These are phyloP conservation scores for Glyphotaelius pellucidus DNA, from an alignment of 2,888 invertebrate genomes.

Conservation along the genomic window DNA sequence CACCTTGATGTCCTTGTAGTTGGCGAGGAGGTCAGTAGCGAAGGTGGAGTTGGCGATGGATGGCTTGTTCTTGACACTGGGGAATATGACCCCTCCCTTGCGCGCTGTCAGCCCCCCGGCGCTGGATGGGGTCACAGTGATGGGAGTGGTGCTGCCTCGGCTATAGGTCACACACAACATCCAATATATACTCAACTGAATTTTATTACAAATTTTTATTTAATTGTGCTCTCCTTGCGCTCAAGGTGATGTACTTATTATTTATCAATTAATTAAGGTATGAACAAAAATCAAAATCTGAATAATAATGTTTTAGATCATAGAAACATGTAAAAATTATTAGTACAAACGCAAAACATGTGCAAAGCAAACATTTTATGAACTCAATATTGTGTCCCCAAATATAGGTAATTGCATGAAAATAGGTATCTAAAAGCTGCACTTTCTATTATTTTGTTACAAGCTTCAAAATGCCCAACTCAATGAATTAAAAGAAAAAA, in stretches of 20 bases:
- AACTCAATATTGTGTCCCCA: neutral
- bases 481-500: neutral
- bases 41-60: slow-evolving; percentile 90
- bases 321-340: neutral
- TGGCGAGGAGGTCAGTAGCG: slow-evolving; percentile 85
- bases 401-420: neutral
- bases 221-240: neutral
- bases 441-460: too few species aligned
- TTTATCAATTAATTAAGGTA: too few species aligned
- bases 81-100: slow-evolving; percentile 92
- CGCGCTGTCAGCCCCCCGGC: slow-evolving; percentile 70
- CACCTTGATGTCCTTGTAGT: slow-evolving; percentile 91
- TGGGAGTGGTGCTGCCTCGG: slow-evolving; percentile 74
- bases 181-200: slow-evolving; percentile 17
- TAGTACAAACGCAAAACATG: neutral
- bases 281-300: neutral
- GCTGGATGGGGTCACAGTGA: slow-evolving; percentile 72
- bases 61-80: slow-evolving; percentile 94
- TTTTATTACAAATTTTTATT: slow-evolving; percentile 2
- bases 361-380: neutral
- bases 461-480: too few species aligned
- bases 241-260: neutral
- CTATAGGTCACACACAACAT: slow-evolving; percentile 66
- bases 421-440: neutral
- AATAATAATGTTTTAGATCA: neutral